phyloP scores from a whole-genome alignment of 2,888 invertebrate genomes.

The Microchrysa polita region DNA sequence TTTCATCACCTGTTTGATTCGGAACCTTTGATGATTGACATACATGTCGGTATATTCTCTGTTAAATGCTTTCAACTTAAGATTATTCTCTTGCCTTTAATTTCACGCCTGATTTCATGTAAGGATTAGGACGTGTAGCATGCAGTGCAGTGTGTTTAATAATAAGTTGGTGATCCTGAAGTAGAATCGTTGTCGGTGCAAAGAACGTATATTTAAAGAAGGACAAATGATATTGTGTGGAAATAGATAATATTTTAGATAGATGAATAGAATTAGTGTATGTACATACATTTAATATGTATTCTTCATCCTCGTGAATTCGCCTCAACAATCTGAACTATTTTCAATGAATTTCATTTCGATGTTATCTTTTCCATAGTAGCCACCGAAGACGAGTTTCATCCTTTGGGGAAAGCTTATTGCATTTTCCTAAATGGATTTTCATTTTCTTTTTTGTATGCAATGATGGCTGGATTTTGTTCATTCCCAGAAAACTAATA shows the following conservation, averaged over 20 bases:
- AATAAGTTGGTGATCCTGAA: no score
- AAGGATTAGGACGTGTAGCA: no score
- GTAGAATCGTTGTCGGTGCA: no score
- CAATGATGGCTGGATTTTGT: conserved; percentile 63
- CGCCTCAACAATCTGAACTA: no score
- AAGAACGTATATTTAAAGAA: no score
- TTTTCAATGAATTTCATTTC: no score
- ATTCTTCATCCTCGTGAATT: no score
- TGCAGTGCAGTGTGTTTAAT: no score
- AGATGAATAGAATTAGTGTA: no score
- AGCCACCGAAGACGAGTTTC: conserved; percentile 46
- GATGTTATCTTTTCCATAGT: conserved; percentile 34
- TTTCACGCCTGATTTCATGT: conserved; percentile 25
- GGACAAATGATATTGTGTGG: no score
- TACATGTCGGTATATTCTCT: not conserved
- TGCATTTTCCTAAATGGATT: conserved; percentile 43
- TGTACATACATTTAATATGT: no score
- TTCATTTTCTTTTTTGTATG: conserved; percentile 57
- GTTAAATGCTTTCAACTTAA: not conserved
- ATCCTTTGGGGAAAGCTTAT: conserved; percentile 44
- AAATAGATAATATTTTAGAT: no score
- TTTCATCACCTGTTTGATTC: conserved; percentile 28
- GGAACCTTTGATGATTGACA: not conserved
- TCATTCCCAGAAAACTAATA: conserved; percentile 62
- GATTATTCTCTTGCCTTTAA: conserved; percentile 5